Base-by-base conservation (phyloP, 1,140 invertebrate genomes). In the Ceratoteleas bidentatus region DNA sequence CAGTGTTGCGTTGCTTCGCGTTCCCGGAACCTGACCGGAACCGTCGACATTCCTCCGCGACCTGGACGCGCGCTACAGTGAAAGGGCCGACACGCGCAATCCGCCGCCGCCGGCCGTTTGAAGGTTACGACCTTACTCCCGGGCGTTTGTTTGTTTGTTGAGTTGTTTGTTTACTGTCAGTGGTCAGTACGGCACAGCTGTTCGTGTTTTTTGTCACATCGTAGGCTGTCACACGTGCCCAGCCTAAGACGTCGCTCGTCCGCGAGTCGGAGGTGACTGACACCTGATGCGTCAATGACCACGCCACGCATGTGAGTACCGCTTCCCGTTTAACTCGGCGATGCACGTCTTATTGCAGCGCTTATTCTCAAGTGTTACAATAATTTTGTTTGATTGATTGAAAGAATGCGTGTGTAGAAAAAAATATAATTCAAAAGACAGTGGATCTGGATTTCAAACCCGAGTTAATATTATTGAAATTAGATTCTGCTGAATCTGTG, bases 281-380 rank as follows among this genome's bases (percentile, higher is more conserved):
- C 90, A 91, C 90, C 90, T 91, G 90, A 91, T 91, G 90, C 90
- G 88, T 91, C 90, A 89, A 90, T 90, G 90, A 90, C 87, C 89
- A 89, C 84, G 86, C 85, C 84, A 87, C 85, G 87, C 84, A 85
- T 88, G 83, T 80, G 79, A 85, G 84, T 85, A 53, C 78, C 77
- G 81, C 76, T 72, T 77, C 32, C 43, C 58, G 74, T 50, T 69
- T 52, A 33, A 57, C 58, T 64, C 53, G 47, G 24, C 32, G 40
- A 6, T 43, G 66, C 66, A 68, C 53, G 24, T 60, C 47, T 45
- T n/a, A n/a, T n/a, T n/a, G n/a, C n/a, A n/a, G n/a, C n/a, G n/a
- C n/a, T n/a, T n/a, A n/a, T n/a, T n/a, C n/a, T n/a, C n/a, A n/a
- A n/a, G n/a, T n/a, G n/a, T n/a, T n/a, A n/a, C n/a, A n/a, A n/a